phyloP scores from a whole-genome alignment of 2,888 invertebrate genomes.

The Lasioglossum villosulum region DNA sequence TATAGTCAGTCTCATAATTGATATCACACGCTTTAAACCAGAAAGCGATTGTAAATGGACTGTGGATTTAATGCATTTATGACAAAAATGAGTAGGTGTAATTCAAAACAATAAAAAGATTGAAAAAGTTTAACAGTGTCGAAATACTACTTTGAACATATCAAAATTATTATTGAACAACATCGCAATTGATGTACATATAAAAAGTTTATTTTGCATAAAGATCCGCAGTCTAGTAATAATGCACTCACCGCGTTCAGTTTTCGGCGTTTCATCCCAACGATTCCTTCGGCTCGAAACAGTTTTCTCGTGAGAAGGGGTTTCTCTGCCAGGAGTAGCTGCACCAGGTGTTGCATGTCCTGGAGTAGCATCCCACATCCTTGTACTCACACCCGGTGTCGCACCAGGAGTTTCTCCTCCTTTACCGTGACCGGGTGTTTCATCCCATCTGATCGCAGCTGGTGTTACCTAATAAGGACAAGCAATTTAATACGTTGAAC shows the following conservation, averaged over 20 bases:
- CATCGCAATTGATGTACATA: no score
- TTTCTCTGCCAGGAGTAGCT: conserved; percentile 93
- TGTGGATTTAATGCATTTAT: no score
- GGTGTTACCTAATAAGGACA: conserved; percentile 88
- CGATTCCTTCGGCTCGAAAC: conserved; percentile 94
- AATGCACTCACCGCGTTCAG: conserved; percentile 90
- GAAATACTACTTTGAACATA: no score
- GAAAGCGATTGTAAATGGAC: no score
- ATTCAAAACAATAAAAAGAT: no score
- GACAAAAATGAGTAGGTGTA: no score
- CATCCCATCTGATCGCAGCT: conserved; percentile 95
- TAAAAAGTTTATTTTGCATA: no score
- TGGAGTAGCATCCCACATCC: conserved; percentile 99
- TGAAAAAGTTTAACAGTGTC: no score
- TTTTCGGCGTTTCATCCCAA: conserved; percentile 99
- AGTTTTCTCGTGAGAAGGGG: conserved; percentile 91
- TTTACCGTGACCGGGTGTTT: conserved; percentile 94
- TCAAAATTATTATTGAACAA: no score
- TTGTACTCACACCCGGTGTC: conserved; percentile 94
- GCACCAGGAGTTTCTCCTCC: conserved; percentile 96
- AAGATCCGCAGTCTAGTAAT: no score
- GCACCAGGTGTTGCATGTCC: conserved; percentile 95
- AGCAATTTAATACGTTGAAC: background rate
- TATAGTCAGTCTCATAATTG: background rate
- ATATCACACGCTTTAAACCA: no score